These are phyloP conservation scores for Monochamus alternatus DNA, from an alignment of 2,888 invertebrate species.

Conservation along the genomic window DNA sequence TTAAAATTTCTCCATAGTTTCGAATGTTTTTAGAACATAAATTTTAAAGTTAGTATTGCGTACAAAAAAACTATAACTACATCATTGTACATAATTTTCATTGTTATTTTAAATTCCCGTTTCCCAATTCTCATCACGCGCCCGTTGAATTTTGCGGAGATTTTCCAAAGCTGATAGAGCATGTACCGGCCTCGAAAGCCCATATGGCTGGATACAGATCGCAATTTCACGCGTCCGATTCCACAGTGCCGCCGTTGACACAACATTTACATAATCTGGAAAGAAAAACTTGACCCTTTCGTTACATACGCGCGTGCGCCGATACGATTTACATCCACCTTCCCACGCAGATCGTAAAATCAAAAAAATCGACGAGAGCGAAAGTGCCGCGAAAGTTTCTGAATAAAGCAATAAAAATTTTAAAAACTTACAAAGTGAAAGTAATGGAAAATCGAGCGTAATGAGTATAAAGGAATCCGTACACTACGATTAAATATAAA, in stretches of 20 bases:
- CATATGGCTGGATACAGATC: not conserved
- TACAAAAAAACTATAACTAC: too few relatives aligned
- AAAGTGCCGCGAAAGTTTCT: not conserved
- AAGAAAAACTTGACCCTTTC: not conserved
- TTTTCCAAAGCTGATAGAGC: not conserved
- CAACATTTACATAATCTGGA: constrained; percentile 1
- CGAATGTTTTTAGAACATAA: too few relatives aligned
- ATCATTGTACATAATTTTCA: too few relatives aligned
- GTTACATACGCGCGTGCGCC: not conserved
- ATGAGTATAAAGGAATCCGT: not conserved
- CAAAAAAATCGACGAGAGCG: not conserved
- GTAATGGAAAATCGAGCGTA: not conserved
- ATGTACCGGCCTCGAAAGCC: not conserved
- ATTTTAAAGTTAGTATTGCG: too few relatives aligned
- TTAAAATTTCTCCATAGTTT: too few relatives aligned
- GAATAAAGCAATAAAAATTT: not conserved
- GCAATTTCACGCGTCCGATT: not conserved
- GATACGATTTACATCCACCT: not conserved
- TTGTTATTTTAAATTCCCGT: too few relatives aligned
- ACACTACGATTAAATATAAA: too few relatives aligned
- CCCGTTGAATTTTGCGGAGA: not conserved
- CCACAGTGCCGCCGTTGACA: not conserved
- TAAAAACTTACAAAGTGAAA: too few relatives aligned
- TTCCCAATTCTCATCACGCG: not conserved
- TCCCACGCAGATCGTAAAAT: not conserved